Evolutionary conservation across 2,888 invertebrate species (phyloP), one percentile per base, ranked within the genome.

Genomic region (Mesorhabditis belari): DNA sequence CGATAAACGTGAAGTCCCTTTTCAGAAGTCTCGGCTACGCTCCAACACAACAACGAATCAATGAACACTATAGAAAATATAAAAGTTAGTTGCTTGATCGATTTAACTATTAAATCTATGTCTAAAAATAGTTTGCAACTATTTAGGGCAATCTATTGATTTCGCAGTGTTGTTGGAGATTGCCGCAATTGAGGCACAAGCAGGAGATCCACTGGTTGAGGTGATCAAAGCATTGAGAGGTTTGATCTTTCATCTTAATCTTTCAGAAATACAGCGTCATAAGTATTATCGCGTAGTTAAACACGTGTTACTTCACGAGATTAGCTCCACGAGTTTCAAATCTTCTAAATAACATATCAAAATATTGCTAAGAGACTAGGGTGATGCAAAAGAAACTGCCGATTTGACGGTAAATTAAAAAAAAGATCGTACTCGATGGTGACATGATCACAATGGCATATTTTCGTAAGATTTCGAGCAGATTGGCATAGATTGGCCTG

Each of bases 161-260:
- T 71, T 71, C 52, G 65, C 67, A 26, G 58, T 62, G 4, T 69
- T 71, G 51, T 56, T 71, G 25, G 63, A 67, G 2, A 64, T 71
- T 50, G 68, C 65, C 28, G 65, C 62, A 51, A 67, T 64, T 25
- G 71, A 71, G 27, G 64, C 68, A n/a, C 64, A 59, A 17, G 63
- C 64, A 55, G 61, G 62, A 23, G 69, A 71, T 55, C 63, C 68
- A 9, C 51, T 69, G 49, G 66, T 68, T 0, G 71, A 71, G 52
- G 65, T 71, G 2, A 71, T 71, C 57, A 69, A 69, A 44, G 71
- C 71, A 12, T 55, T 71, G 44, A 65, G 57, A 35, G 71, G 68
- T 27, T 53, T 69, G 44, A 67, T 68, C 55, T 0, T 17, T 35
- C 12, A 17, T n/a, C 12, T 35, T 35, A 35, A 17, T 35, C n/a